phyloP scores from a whole-genome alignment of 2,797 vertebrate species.

The Enteromius treurensis region DNA sequence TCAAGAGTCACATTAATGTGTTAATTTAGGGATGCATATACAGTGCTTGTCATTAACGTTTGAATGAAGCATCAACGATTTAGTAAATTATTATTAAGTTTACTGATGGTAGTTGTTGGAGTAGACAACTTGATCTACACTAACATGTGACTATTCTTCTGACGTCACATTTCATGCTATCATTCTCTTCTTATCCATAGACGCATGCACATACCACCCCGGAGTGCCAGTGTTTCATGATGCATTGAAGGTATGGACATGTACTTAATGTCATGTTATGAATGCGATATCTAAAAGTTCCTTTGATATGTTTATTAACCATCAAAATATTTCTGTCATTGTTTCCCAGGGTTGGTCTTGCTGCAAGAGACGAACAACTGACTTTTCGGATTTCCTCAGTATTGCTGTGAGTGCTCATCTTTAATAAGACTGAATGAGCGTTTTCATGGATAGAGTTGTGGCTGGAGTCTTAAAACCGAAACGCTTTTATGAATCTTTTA shows the following conservation, averaged over 20 bases:
- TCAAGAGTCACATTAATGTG: background rate
- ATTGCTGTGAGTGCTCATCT: conserved; percentile 83
- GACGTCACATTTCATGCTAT: conserved; percentile 37
- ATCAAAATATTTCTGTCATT: background rate
- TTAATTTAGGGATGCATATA: background rate
- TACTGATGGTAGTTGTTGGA: background rate
- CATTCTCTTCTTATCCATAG: conserved; percentile 69
- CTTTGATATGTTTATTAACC: background rate
- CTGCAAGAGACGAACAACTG: conserved; percentile 95
- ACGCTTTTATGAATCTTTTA: conserved; percentile 61
- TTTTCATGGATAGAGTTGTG: background rate
- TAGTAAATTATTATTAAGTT: background rate
- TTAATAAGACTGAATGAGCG: background rate
- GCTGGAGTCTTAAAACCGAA: background rate
- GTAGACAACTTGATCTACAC: background rate
- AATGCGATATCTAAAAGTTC: background rate
- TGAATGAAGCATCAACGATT: background rate
- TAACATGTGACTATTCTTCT: conserved; percentile 21
- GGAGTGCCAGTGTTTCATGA: conserved; percentile 98
- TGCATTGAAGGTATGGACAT: conserved; percentile 87
- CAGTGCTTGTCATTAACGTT: background rate
- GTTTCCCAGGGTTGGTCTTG: conserved; percentile 93
- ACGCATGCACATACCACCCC: conserved; percentile 90
- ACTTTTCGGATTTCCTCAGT: conserved; percentile 98
- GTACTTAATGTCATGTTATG: background rate